Conservation (phyloP, 1,140 invertebrate species). For the Lepidotrigona ventralis region DNA sequence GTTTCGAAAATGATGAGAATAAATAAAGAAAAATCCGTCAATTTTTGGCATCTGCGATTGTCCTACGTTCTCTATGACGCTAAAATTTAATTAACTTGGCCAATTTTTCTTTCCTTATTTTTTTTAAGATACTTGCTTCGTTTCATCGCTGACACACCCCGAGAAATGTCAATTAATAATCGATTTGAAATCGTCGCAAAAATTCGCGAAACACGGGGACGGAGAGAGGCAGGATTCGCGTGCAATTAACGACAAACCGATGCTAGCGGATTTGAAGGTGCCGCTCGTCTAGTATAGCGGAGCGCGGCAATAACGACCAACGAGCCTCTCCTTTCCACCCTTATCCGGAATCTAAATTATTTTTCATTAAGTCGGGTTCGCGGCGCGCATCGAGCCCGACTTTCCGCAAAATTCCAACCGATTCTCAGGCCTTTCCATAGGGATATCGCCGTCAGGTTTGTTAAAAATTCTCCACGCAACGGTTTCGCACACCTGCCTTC, state of each 20-base stretch:
- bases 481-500: conserved; percentile 39
- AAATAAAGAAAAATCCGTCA: no score
- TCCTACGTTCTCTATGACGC: no score
- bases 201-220: background rate
- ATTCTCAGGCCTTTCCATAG: background rate
- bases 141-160: no score
- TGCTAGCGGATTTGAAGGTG: background rate
- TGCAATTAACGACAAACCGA: background rate
- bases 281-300: background rate
- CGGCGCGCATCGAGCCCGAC: background rate
- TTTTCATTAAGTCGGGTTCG: conserved; percentile 11
- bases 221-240: background rate
- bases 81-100: no score
- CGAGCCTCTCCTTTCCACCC: conserved; percentile 8
- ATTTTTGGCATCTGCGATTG: no score
- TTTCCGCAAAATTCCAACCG: background rate
- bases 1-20: no score
- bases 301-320: background rate
- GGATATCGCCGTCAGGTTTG: no score
- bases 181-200: background rate
- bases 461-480: conserved; percentile 28
- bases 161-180: no score
- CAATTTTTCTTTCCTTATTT: no score
- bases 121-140: no score
- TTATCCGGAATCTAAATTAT: conserved; percentile 26